Evolutionary conservation across 2,888 invertebrate genomes (phyloP), one percentile per base, ranked within the genome.

Genomic region (Cephus runcator): DNA sequence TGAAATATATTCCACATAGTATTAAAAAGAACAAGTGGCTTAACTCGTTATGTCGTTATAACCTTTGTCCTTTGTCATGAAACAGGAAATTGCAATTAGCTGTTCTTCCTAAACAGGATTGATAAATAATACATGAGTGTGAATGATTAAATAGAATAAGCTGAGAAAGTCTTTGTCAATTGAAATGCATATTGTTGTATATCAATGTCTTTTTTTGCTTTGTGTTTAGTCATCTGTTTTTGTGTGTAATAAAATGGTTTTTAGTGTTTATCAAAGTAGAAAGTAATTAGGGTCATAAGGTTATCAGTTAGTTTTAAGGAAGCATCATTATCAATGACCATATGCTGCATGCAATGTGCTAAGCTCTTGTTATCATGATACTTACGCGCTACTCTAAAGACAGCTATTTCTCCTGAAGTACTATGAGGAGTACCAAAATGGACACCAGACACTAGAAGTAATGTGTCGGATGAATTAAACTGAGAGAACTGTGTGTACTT

Each of bases 371-470:
- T 56, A 56, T 23, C 56, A 56, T 9, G 82, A 76, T 77, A 81
- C 87, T 90, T 91, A 95, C 96, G 94, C 90, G 94, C 93, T 75
- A 97, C 90, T 89, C 94, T 95, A 88, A 97, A 97, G 23, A 97
- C 96, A n/a, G 96, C 96, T 80, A 97, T 97, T 93, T 97, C 97
- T 12, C 97, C 97, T 0, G 96, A 96, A 1, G 96, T 96, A 85
- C 95, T 96, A 83, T 95, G 94, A 0, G 94, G 94, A 69, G 94
- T 93, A 12, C 96, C 96, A 92, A 96, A 96, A 90, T 96, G 95
- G 73, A 97, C 96, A 30, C 97, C 97, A 6, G 97, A 97, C 0
- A 97, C 97, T 36, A 97, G 92, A 0, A 97, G 92, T 31, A 97
- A 92, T 0, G 96, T 96, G 91, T 97, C 97, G 12, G 95, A 94